A percentile compares a stretch with the other conserved stretches of the same genome.
Evolutionary conservation across 2,888 invertebrate species (phyloP).

Genomic region (Cephus pulcher): DNA sequence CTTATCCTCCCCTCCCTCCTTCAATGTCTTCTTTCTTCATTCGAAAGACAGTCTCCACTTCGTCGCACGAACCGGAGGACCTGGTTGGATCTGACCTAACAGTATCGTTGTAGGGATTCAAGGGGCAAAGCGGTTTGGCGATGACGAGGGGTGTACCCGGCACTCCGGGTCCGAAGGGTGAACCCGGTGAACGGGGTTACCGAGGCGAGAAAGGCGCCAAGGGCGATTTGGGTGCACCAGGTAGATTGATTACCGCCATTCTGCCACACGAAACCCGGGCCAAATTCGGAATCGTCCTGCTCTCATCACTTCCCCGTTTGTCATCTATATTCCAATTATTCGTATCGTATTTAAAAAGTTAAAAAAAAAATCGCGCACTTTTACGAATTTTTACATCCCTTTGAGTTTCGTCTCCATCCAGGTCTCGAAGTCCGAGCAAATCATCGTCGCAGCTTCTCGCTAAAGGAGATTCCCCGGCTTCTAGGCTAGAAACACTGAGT

Average conservation of each 20-base stretch:
- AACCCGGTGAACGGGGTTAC: slow-evolving; percentile 73
- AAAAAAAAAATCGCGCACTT: neutral
- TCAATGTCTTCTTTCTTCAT: neutral
- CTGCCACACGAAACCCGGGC: slow-evolving; percentile 32
- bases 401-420: slow-evolving; percentile 30
- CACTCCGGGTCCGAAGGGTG: slow-evolving; percentile 69
- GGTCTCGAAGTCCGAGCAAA: slow-evolving; percentile 23
- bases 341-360: neutral
- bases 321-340: neutral
- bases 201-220: slow-evolving; percentile 75
- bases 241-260: slow-evolving; percentile 54
- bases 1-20: slow-evolving; percentile 2
- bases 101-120: slow-evolving; percentile 68
- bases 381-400: slow-evolving; percentile 17
- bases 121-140: slow-evolving; percentile 70
- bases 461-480: slow-evolving; percentile 15
- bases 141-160: slow-evolving; percentile 75
- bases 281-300: slow-evolving; percentile 14
- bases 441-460: slow-evolving; percentile 13
- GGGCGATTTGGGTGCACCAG: slow-evolving; percentile 71
- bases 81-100: slow-evolving; percentile 61
- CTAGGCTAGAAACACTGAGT: neutral
- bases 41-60: slow-evolving; percentile 2
- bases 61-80: slow-evolving; percentile 49
- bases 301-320: neutral